A percentile compares a stretch with the other conserved stretches of the same genome.
Conservation (phyloP, 1,140 invertebrate genomes). For the Sycobia sp. region DNA sequence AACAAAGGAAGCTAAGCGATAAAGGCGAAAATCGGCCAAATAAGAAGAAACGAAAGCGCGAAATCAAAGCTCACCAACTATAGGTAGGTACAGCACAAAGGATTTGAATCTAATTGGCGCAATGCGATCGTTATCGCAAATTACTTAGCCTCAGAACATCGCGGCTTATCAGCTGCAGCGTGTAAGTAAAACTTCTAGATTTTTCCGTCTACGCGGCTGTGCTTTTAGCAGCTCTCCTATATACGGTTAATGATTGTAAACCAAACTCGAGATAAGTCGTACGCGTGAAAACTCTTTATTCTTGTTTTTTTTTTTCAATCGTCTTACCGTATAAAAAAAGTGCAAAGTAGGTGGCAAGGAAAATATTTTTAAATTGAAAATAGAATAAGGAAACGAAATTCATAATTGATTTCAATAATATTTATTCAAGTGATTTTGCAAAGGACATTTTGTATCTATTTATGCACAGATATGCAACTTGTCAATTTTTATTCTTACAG, state of each 20-base stretch:
- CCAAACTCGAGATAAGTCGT: constrained; percentile 8
- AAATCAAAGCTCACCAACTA: constrained; percentile 19
- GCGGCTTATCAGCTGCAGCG: constrained; percentile 11
- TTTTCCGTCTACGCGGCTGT: constrained; percentile 21
- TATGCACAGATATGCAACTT: too few species aligned
- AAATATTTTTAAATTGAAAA: neutral
- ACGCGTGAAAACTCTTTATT: constrained; percentile 10
- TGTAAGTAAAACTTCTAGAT: constrained; percentile 28
- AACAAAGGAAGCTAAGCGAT: constrained; percentile 23
- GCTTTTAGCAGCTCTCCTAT: constrained; percentile 2
- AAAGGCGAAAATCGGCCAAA: neutral
- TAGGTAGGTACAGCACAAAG: constrained; percentile 14
- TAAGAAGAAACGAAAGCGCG: neutral
- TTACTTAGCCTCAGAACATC: constrained; percentile 19
- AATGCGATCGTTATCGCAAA: constrained; percentile 29
- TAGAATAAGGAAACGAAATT: neutral
- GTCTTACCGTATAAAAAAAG: neutral
- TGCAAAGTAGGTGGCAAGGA: neutral
- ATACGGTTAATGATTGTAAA: constrained; percentile 30
- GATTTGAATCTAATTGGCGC: constrained; percentile 31
- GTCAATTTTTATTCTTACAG: too few species aligned
- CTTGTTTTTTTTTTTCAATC: constrained; percentile 4
- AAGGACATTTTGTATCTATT: too few species aligned
- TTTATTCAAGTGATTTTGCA: too few species aligned
- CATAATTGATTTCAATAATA: too few species aligned